Base-by-base conservation (phyloP, 2,888 invertebrate species). In the Amblyjoppa fuscipennis region DNA sequence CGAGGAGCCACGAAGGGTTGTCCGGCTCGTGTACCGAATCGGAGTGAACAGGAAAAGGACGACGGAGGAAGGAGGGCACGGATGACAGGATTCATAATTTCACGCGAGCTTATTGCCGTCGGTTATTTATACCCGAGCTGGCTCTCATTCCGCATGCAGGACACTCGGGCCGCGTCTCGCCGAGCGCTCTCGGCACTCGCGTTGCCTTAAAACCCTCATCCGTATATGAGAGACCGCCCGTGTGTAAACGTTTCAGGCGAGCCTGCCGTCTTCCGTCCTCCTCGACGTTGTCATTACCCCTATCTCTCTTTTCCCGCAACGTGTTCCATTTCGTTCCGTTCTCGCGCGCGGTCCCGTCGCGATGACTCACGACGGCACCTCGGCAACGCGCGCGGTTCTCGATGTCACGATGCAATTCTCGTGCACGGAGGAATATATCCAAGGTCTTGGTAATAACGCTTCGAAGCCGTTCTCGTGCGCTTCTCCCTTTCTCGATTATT, bases 11-110 rank as follows among this genome's bases (percentile, higher is more conserved):
- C 84, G 87, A 87, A 71, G 34, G 88, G 84, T 87, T 90, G 89
- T 90, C 64, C 53, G 7, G 41, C 53, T 53, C 31, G 71, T 28
- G 41, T 45, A 31, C 61, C 66, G 53, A 66, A 68, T 51, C 38
- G 53, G 34, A 59, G 61, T 53, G 41, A 77, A 53, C 51, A 20
- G 41, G 53, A 56, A 74, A 74, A 74, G 80, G 45, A 68, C 31
- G 64, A 28, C 38, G 83, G 85, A 83, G 88, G 88, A 87, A 76
- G 78, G 83, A 79, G 89, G 81, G 83, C 85, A 88, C 84, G 88
- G 88, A 90, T 89, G 92, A 91, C 91, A 89, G 88, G 89, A 92
- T 91, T 92, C 91, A 91, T 92, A 92, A 93, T 93, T 92, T 93
- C 90, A 90, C 91, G 89, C 90, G 89, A 89, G 91, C 92, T 93